A percentile compares a stretch with the other conserved stretches of the same genome.
These are phyloP conservation scores for Meiosimyza decipiens DNA, from an alignment of 2,888 invertebrate genomes.

Conservation along the genomic window DNA sequence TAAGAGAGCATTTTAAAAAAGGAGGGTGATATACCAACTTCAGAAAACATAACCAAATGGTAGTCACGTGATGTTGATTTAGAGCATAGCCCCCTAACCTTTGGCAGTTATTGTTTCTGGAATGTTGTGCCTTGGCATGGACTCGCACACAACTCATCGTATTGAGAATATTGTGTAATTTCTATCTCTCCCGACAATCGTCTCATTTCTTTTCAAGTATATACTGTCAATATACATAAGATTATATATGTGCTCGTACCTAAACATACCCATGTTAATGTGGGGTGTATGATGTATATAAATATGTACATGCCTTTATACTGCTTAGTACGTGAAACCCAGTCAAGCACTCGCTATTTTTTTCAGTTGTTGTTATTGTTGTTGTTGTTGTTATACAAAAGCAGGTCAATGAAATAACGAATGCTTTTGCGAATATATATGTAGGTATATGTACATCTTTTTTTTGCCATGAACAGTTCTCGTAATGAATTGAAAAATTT, in stretches of 20 bases:
- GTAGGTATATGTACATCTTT: too few species aligned
- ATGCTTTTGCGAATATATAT: background rate
- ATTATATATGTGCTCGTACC: background rate
- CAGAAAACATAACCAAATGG: background rate
- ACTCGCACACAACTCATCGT: too few species aligned
- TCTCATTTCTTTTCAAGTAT: background rate
- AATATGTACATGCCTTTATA: background rate
- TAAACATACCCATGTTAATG: background rate
- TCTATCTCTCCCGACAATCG: background rate
- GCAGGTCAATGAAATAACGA: slow-evolving; percentile 35
- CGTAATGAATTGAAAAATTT: slow-evolving; percentile 11
- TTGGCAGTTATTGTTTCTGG: background rate
- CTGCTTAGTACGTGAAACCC: background rate
- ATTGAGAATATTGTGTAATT: background rate
- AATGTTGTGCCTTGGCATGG: background rate
- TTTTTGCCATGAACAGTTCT: background rate
- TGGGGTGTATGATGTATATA: background rate
- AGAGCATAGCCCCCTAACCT: background rate
- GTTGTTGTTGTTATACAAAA: slow-evolving; percentile 2
- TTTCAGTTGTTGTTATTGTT: slow-evolving; percentile 12
- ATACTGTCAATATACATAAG: background rate
- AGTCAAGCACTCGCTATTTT: background rate
- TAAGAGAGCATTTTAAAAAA: background rate
- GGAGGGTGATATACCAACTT: too few species aligned
- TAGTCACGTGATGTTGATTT: slow-evolving; percentile 17